Conservation (phyloP, 2,113 vertebrate species). For the Rynchops niger region DNA sequence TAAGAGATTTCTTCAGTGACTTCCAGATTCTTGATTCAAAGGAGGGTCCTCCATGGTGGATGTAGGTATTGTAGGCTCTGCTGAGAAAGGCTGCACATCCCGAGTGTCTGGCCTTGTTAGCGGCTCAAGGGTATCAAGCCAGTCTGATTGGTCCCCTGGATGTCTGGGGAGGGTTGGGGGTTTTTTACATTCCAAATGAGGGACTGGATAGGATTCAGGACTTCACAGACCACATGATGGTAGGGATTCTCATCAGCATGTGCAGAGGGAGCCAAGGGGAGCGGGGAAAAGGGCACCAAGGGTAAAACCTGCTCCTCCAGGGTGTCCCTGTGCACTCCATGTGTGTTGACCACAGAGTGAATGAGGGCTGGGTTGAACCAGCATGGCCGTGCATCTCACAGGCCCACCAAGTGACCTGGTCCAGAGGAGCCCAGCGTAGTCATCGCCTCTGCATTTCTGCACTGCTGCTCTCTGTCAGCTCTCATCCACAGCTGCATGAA, state of each 20-base stretch:
- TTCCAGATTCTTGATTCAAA: background rate
- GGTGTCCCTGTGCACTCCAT: background rate
- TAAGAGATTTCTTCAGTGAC: background rate
- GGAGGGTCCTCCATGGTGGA: background rate
- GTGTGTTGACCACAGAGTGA: background rate
- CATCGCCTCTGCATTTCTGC: background rate
- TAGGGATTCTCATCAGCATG: background rate
- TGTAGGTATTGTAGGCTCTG: background rate
- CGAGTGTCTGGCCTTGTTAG: background rate
- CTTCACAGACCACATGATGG: background rate
- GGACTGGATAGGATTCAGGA: background rate
- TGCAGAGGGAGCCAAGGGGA: background rate
- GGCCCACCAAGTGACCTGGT: background rate
- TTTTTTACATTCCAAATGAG: background rate
- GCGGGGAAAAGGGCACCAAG: background rate
- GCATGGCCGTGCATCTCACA: background rate
- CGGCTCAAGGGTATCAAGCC: background rate
- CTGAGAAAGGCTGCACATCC: background rate
- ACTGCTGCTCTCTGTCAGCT: background rate
- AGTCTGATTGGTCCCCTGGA: background rate
- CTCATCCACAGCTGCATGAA: background rate
- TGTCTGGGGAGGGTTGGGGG: background rate
- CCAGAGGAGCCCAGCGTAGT: background rate
- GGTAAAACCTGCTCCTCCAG: background rate
- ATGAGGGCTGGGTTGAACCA: background rate